Evolutionary conservation across 2,797 vertebrate genomes (phyloP).

Genomic region (Nyctibius grandis): DNA sequence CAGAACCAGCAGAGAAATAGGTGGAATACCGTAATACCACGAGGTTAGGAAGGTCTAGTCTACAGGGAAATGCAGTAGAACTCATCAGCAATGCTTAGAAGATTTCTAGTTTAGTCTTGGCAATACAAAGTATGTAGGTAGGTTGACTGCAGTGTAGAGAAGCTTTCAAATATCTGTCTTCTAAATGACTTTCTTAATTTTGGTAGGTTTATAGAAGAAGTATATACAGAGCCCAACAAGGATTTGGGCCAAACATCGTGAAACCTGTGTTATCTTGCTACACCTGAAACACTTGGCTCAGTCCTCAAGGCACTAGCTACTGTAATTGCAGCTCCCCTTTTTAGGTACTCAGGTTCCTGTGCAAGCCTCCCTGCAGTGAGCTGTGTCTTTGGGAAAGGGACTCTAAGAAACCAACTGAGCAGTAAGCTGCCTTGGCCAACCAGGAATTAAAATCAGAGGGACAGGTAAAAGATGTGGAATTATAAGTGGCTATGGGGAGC

Average conservation of each 20-base stretch:
- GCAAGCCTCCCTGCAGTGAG: background rate
- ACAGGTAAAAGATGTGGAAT: background rate
- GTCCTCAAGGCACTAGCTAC: background rate
- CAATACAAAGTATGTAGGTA: background rate
- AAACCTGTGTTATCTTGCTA: background rate
- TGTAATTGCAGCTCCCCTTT: background rate
- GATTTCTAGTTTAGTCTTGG: background rate
- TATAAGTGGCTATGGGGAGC: background rate
- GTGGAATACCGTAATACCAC: background rate
- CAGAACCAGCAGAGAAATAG: background rate
- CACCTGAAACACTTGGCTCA: background rate
- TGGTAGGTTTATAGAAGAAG: background rate
- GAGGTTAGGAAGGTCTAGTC: background rate
- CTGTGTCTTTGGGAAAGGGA: background rate
- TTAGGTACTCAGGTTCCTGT: background rate
- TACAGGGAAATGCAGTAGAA: background rate
- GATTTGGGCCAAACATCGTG: background rate
- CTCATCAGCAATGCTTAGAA: background rate
- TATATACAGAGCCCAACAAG: background rate
- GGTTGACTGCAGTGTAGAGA: background rate
- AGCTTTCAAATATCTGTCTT: background rate
- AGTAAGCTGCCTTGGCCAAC: background rate
- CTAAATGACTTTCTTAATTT: background rate
- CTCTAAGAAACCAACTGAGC: background rate
- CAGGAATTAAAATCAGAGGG: background rate